Percentiles rank a stretch among this genome's conserved stretches.
phyloP scores from a whole-genome alignment of 2,797 vertebrate genomes.

The Megaceryle alcyon region DNA sequence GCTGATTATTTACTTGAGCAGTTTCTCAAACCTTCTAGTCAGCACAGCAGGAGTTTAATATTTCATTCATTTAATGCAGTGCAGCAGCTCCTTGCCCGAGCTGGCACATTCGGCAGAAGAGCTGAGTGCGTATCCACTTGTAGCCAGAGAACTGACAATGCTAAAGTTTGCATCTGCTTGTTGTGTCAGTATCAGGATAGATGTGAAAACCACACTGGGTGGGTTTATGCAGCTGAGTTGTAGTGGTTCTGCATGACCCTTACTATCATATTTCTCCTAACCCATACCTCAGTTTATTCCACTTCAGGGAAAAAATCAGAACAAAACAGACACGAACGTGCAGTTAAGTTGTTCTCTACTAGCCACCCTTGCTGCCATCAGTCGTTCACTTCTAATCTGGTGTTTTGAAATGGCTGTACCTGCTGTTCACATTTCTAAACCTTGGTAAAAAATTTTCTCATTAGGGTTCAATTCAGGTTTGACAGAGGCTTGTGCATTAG shows the following conservation, averaged over 20 bases:
- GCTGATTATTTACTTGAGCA: background rate
- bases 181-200: conserved; percentile 76
- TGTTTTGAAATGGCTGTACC: background rate
- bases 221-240: background rate
- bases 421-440: background rate
- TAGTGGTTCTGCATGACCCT: background rate
- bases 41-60: background rate
- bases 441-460: background rate
- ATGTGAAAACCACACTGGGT: conserved; percentile 72
- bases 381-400: background rate
- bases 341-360: background rate
- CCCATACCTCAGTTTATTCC: background rate
- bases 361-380: background rate
- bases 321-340: background rate
- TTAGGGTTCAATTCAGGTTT: background rate
- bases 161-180: conserved; percentile 54
- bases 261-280: background rate
- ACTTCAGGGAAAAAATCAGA: background rate
- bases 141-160: conserved; percentile 49
- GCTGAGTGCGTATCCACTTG: background rate
- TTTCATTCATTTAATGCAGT: background rate
- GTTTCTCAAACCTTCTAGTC: background rate
- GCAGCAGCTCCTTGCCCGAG: background rate
- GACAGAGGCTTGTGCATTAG: background rate
- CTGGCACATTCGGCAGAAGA: background rate